phyloP scores from a whole-genome alignment of 2,888 invertebrate species.

The Ochropacha duplaris region DNA sequence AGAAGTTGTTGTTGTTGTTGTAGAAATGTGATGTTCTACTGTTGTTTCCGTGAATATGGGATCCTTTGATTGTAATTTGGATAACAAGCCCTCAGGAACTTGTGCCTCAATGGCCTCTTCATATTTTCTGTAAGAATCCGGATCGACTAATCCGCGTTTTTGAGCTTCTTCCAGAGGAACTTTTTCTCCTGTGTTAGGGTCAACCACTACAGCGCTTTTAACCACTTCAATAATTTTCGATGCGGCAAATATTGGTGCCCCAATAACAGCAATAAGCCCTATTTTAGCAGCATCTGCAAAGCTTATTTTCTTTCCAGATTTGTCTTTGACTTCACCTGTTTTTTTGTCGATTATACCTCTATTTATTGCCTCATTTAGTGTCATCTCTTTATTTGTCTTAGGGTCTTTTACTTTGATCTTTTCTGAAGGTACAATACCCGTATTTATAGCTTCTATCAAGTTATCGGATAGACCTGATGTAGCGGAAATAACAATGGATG shows the following conservation, averaged over 20 bases:
- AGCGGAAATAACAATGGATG: constrained; percentile 86
- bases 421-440: constrained; percentile 87
- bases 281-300: constrained; percentile 89
- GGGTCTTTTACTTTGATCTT: constrained; percentile 88
- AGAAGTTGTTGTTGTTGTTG: constrained; percentile 27
- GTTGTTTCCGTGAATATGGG: constrained; percentile 18
- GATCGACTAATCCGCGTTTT: constrained; percentile 85
- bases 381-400: constrained; percentile 85
- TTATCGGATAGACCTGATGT: constrained; percentile 85
- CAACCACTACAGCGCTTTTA: constrained; percentile 82
- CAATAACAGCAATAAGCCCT: constrained; percentile 88
- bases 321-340: constrained; percentile 86
- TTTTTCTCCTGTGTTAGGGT: constrained; percentile 89
- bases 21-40: constrained; percentile 24
- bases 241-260: constrained; percentile 88
- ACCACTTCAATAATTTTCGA: constrained; percentile 86
- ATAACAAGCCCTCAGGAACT: constrained; percentile 13
- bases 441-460: constrained; percentile 88
- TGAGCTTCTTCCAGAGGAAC: constrained; percentile 89
- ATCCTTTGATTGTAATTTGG: neutral
- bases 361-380: constrained; percentile 89
- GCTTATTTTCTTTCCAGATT: constrained; percentile 85
- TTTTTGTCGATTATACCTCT: constrained; percentile 89
- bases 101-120: constrained; percentile 33
- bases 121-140: constrained; percentile 53